Base-by-base conservation (phyloP, 2,888 invertebrate species). In the Meteorus colon region DNA sequence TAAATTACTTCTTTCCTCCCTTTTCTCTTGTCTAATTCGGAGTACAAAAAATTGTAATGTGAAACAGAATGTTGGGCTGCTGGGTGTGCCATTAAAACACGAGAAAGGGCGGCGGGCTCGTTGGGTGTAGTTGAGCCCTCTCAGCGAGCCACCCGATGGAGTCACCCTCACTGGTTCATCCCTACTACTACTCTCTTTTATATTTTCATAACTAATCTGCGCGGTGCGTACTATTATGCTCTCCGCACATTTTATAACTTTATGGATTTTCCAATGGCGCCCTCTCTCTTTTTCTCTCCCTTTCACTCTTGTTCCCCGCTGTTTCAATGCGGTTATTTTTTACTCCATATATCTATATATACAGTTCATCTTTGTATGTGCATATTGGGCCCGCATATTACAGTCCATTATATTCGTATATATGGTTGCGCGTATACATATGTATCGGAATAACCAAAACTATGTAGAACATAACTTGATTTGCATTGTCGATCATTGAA, bases 191-290 rank as follows among this genome's bases (percentile, higher is more conserved):
- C 82, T 84, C 83, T 84, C 86, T 86, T 86, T 87, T 86, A 86
- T 86, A 86, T 87, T 88, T 88, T 87, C 86, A 86, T 85, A 84
- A 87, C 86, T 85, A 86, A 87, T 87, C 86, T 85, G 82, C 84
- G 85, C 85, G 84, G 82, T 84, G 82, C 85, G 84, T 85, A 84
- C 85, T 85, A 85, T 85, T 82, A 83, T 82, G 82, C 83, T 79
- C 84, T 90, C 91, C 91, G 92, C 91, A 92, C 92, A 92, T 92
- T 92, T 92, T 92, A 92, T 92, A 92, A 92, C 92, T 92, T 92
- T 92, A 92, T 92, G 92, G 92, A 92, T 92, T 92, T 92, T 92
- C 92, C 91, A 92, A 92, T 92, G 90, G 89, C 89, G 85, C 86
- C 82, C 80, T 55, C 19, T 24, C 24, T 24, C 55, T 55, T 74